Conservation (phyloP, 2,113 vertebrate genomes). For the Sylvietta virens region DNA sequence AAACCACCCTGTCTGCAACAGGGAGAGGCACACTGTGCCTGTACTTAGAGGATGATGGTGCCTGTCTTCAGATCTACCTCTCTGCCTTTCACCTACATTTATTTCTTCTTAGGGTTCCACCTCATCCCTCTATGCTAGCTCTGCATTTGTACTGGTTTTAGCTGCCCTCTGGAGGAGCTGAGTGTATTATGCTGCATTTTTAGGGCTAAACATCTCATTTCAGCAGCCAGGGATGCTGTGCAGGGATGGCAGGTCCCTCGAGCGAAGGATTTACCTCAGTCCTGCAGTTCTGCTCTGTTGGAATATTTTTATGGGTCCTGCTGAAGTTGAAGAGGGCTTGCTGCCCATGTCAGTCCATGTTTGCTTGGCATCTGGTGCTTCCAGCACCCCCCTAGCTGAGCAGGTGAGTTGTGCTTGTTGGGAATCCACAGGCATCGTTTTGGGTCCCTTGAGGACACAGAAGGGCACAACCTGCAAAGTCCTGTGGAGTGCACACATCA, state of each 20-base stretch:
- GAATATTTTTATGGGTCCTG: not conserved
- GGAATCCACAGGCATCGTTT: fast-evolving
- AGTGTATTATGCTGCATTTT: not conserved
- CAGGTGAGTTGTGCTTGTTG: not conserved
- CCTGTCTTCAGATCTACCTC: not conserved
- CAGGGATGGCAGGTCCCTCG: not conserved
- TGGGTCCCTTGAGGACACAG: not conserved
- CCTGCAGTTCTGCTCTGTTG: not conserved
- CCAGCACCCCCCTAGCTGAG: not conserved
- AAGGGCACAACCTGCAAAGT: not conserved
- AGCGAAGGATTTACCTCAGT: not conserved
- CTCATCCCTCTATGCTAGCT: not conserved
- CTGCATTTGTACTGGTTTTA: not conserved
- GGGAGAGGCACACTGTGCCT: not conserved
- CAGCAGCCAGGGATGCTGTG: not conserved
- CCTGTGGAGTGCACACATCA: not conserved
- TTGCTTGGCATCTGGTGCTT: not conserved
- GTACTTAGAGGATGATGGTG: not conserved
- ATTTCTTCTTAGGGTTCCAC: not conserved
- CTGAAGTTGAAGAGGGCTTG: not conserved
- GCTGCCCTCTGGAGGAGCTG: not conserved
- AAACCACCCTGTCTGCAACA: not conserved
- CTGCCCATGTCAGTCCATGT: not conserved
- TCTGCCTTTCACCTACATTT: not conserved
- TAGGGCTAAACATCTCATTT: not conserved